Evolutionary conservation across 2,888 invertebrate species (phyloP), one percentile per base, ranked within the genome.

Genomic region (Mythimna albipuncta): DNA sequence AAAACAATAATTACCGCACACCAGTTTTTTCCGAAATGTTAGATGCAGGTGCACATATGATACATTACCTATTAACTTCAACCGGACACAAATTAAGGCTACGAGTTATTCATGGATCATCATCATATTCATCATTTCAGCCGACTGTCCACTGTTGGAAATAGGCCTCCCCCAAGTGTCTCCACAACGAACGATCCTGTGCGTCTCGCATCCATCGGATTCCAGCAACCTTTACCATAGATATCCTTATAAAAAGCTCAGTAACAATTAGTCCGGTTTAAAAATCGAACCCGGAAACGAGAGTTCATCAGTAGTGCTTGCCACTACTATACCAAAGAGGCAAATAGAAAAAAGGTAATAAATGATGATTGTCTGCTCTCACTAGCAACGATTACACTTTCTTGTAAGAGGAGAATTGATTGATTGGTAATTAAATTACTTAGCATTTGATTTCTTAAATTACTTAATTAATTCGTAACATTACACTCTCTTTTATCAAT

Each of bases 401-500:
- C 47, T 19, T 19, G 6, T 16, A 47, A 47, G 6, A 47, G 16
- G 47, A 19, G 47, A 47, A 47, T 19, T 47, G 47, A 47, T 47
- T 47, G 16, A 47, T 19, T 47, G 47, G 16, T 6, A 47, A n/a
- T n/a, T n/a, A n/a, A 47, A 47, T 47, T 47, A 47, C 47, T 47
- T 6, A 5, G 47, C 16, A 47, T 11, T 44, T 44, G 5, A 63
- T 47, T 47, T 19, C 47, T 47, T 47, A 47, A 6, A 47, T 47
- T 47, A 47, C 47, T 47, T 47, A 47, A 47, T 47, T 16, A 47
- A 47, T 47, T 47, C 47, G 19, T 52, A 52, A 52, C 50, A 58
- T 73, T 47, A 65, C 47, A 61, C 38, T 50, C 47, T 64, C 57
- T 41, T 32, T 44, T 58, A 81, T 64, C 58, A 67, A 62, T 72